Conservation (phyloP, 2,113 vertebrate species). For the Halichoerus grypus region DNA sequence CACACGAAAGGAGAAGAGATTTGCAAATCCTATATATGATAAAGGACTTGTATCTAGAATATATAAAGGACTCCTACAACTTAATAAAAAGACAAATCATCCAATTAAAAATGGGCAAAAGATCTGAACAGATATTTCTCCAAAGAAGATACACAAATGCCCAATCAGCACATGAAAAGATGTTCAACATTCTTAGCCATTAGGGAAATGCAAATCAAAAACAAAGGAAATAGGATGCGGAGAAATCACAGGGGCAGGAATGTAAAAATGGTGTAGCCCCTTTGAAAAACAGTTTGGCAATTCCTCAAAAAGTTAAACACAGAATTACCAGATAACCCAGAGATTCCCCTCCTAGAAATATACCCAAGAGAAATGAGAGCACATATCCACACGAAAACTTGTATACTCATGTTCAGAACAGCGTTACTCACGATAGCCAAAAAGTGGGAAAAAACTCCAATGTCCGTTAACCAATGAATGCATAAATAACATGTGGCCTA, state of each 20-base stretch:
- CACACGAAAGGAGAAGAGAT: background rate
- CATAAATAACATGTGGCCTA: background rate
- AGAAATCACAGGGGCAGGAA: background rate
- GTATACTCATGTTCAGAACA: background rate
- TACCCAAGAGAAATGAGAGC: background rate
- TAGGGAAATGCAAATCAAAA: constrained; percentile 15
- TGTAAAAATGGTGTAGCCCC: background rate
- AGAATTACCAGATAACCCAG: background rate
- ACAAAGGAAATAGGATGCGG: background rate
- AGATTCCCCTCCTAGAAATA: background rate
- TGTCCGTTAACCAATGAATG: background rate
- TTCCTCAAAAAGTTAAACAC: background rate
- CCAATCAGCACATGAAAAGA: background rate
- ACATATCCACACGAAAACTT: background rate
- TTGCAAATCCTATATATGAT: background rate
- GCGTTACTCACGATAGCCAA: background rate
- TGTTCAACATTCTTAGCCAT: background rate
- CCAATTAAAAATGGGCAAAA: constrained; percentile 53
- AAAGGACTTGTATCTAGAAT: background rate
- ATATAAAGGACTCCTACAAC: constrained; percentile 12
- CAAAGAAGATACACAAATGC: constrained; percentile 30
- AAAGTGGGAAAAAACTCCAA: background rate
- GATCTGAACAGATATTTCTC: constrained; percentile 9
- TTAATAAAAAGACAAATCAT: constrained; percentile 44
- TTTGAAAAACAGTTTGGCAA: background rate